A percentile compares a stretch with the other conserved stretches of the same genome.
Conservation (phyloP, 2,888 invertebrate species). For the Acholoe squamosa region DNA sequence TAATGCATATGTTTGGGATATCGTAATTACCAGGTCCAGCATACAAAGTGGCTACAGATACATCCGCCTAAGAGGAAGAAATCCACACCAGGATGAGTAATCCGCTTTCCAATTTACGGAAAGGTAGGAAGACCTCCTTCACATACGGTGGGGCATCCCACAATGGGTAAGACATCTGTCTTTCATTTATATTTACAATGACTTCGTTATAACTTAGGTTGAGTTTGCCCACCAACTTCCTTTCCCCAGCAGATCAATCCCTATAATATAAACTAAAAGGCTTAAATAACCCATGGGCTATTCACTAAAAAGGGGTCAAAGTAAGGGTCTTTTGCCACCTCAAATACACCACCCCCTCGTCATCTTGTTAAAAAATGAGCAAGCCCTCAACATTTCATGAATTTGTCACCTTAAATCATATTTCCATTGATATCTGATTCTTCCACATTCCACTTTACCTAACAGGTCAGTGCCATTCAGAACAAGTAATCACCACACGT, state of each 20-base stretch:
- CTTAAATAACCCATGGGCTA: not conserved
- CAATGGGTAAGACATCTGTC: constrained; percentile 27
- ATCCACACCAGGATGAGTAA: constrained; percentile 13
- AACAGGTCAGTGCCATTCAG: constrained; percentile 38
- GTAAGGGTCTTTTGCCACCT: not conserved
- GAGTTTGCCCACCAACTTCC: not conserved
- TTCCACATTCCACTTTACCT: not conserved
- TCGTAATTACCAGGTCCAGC: not conserved
- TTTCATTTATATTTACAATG: too few relatives aligned
- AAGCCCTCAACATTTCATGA: not conserved
- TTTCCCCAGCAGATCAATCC: not conserved
- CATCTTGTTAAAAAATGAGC: not conserved
- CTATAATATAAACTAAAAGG: not conserved
- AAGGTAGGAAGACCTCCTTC: not conserved
- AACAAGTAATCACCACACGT: not conserved
- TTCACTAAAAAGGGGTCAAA: not conserved
- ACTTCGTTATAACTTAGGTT: too few relatives aligned
- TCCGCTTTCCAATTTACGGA: constrained; percentile 20
- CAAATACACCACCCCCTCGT: not conserved
- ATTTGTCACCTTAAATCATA: not conserved
- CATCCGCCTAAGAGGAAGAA: not conserved
- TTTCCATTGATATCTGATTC: not conserved
- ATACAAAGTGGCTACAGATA: not conserved
- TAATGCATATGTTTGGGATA: not conserved
- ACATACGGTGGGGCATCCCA: not conserved